phyloP scores from a whole-genome alignment of 2,888 invertebrate species.

The Vesta saturnalis region DNA sequence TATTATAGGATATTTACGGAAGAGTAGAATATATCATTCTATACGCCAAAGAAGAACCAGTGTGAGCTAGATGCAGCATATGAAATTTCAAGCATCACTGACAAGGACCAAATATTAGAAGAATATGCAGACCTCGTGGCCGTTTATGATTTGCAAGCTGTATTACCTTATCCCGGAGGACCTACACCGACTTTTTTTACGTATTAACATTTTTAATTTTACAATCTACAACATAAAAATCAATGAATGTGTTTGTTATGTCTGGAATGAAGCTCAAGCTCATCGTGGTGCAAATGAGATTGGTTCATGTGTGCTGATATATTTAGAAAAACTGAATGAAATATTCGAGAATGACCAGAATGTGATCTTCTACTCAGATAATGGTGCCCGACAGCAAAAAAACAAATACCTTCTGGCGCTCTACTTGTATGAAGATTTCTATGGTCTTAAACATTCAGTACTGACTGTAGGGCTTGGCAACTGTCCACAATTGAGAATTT shows the following conservation, averaged over 20 bases:
- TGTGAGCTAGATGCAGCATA: constrained; percentile 41
- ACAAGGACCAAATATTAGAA: constrained; percentile 14
- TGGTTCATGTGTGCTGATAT: constrained; percentile 52
- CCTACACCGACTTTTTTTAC: constrained; percentile 49
- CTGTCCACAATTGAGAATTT: background rate
- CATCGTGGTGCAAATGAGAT: constrained; percentile 53
- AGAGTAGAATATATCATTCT: too few species aligned
- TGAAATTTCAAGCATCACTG: constrained; percentile 24
- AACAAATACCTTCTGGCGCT: constrained; percentile 30
- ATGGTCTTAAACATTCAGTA: background rate
- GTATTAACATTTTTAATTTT: constrained; percentile 50
- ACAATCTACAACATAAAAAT: constrained; percentile 48
- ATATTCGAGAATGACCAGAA: constrained; percentile 15
- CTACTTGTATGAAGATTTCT: constrained; percentile 17
- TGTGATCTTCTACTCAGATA: constrained; percentile 51
- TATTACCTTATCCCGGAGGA: constrained; percentile 50
- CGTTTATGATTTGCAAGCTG: constrained; percentile 39
- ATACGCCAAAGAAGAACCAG: constrained; percentile 43
- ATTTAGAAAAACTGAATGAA: constrained; percentile 39
- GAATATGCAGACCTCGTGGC: constrained; percentile 31
- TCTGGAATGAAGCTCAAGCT: constrained; percentile 54
- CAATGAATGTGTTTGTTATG: constrained; percentile 45
- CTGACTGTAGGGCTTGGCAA: background rate
- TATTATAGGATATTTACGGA: too few species aligned
- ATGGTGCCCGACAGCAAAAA: constrained; percentile 43